Percentiles rank a stretch among this genome's conserved stretches.
Conservation (phyloP, 2,797 vertebrate species). For the Euphonia xanthogaster region DNA sequence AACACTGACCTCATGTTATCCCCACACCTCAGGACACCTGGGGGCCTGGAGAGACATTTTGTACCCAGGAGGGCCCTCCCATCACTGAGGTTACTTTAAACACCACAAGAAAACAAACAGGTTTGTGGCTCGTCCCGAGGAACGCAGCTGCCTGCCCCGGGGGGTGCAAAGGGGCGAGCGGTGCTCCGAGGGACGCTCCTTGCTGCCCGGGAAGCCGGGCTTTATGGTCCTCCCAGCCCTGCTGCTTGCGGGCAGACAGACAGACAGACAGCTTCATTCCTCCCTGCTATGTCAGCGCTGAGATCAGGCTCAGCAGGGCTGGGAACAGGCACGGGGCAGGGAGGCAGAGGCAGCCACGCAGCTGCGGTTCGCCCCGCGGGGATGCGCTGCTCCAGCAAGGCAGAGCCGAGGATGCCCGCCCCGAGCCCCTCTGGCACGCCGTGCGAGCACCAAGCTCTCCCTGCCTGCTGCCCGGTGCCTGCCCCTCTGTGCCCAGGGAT, state of each 20-base stretch:
- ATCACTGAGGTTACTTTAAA: background rate
- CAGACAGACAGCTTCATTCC: background rate
- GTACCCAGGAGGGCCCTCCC: background rate
- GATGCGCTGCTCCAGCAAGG: background rate
- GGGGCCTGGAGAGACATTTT: background rate
- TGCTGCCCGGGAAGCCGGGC: background rate
- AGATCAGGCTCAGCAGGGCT: background rate
- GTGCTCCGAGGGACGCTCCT: background rate
- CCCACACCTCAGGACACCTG: background rate
- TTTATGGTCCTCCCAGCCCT: background rate
- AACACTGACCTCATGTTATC: background rate
- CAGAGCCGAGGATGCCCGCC: fast-evolving
- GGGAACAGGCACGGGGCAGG: background rate
- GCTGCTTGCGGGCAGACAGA: background rate
- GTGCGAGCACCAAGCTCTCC: fast-evolving
- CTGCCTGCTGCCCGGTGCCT: background rate
- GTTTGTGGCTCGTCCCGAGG: background rate
- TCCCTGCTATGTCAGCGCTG: background rate
- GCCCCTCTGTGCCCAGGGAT: background rate
- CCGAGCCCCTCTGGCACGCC: fast-evolving
- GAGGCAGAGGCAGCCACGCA: background rate
- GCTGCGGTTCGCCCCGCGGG: background rate
- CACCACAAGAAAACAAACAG: background rate
- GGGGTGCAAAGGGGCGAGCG: fast-evolving
- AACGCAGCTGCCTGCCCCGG: background rate